Base-by-base conservation (phyloP, 2,888 invertebrate species). In the Serrognathus titanus region DNA sequence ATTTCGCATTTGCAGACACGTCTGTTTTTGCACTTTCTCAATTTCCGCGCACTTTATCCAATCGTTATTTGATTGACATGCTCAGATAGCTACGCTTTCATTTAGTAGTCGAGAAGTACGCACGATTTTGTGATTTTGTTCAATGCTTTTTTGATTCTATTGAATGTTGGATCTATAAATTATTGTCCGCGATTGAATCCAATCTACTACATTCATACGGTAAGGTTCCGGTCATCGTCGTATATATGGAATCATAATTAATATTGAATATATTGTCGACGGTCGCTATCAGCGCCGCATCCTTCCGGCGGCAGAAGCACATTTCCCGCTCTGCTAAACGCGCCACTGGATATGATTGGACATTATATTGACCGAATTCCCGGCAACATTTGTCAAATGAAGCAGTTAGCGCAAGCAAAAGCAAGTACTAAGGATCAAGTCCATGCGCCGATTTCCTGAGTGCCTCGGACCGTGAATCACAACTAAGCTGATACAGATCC, bases 271-370 rank as follows among this genome's bases (percentile, higher is more conserved):
- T 62, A 64, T 64, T 63, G 63, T 65, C 65, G 59, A 63, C 64
- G 65, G 65, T 64, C 62, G 57, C 64, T 63, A 66, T 66, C 66
- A 61, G 57, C 62, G 59, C 65, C 64, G 57, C 63, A 61, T 66
- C 66, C 66, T 66, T 66, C 66, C 66, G 61, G 65, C 65, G 62
- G 64, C 63, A 60, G 65, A 56, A 63, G 60, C 63, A 58, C 63
- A 66, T 65, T 65, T 66, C 63, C 63, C 65, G 63, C 59, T 63
- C 59, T 56, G 60, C 54, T 58, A 57, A 59, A 51, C 58, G 51
- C 59, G 52, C 58, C 39, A 57, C 48, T 61, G 55, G 59, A 60
- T 60, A 59, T 59, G 59, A 57, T 60, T 60, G 55, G 58, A 57
- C 51, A 48, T 50, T 50, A 51, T 39, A 46, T 36, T 16, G 53